These are phyloP conservation scores for Campopleginae sp. DNA, from an alignment of 2,888 invertebrate species.

Conservation along the genomic window DNA sequence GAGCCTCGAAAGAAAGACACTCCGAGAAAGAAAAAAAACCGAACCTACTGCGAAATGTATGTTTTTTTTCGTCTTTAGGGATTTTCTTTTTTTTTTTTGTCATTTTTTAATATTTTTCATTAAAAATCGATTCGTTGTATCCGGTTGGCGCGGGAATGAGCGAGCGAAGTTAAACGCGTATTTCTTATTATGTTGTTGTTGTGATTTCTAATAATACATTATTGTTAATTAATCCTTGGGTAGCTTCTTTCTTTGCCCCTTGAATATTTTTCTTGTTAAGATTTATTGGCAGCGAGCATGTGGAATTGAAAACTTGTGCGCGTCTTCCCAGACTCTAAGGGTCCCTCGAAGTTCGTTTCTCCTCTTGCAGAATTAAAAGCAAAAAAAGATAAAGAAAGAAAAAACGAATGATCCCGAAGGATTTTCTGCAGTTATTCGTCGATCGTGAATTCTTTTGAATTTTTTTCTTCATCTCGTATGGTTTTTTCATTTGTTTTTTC, in stretches of 20 bases:
- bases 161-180: conserved; percentile 71
- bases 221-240: conserved; percentile 63
- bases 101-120: conserved; percentile 60
- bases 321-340: conserved; percentile 74
- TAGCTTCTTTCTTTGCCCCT: conserved; percentile 40
- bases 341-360: conserved; percentile 70
- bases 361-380: conserved; percentile 23
- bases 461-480: not conserved
- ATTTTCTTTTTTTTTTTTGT: conserved; percentile 16
- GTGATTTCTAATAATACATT: conserved; percentile 51
- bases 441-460: not conserved
- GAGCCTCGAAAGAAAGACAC: conserved; percentile 26
- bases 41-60: conserved; percentile 19
- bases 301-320: conserved; percentile 83
- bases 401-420: not conserved
- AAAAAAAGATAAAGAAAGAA: conserved; percentile 1
- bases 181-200: conserved; percentile 41
- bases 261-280: conserved; percentile 54
- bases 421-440: not conserved
- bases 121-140: conserved; percentile 83
- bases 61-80: conserved; percentile 15
- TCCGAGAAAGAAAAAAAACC: conserved; percentile 32
- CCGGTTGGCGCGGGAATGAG: conserved; percentile 81
- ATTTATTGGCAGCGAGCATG: conserved; percentile 79
- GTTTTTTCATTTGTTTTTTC: not conserved